phyloP scores from a whole-genome alignment of 2,113 vertebrate species.

The Cephalopholis sonnerati region DNA sequence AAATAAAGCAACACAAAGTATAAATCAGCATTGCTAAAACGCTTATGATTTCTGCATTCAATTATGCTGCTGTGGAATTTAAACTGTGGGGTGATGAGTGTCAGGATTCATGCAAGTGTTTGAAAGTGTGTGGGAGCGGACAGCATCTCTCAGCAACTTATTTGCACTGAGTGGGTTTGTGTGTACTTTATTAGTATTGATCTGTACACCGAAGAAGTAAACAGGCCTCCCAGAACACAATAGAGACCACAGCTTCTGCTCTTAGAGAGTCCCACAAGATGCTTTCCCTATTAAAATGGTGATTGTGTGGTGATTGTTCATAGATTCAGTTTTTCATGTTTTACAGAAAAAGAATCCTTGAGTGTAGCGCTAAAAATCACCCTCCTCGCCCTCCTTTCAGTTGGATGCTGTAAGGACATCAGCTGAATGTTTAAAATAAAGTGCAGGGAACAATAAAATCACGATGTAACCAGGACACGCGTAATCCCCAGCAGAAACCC shows the following conservation, averaged over 20 bases:
- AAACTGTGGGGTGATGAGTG: conserved; percentile 3
- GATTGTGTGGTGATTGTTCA: background rate
- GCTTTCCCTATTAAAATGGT: conserved; percentile 15
- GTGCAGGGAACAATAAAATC: background rate
- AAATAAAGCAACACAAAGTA: background rate
- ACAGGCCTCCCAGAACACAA: conserved; percentile 32
- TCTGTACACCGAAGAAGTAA: conserved; percentile 43
- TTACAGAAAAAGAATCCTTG: background rate
- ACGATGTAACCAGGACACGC: background rate
- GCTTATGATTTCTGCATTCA: background rate
- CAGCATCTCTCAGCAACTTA: conserved; percentile 58
- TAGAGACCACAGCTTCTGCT: conserved; percentile 31
- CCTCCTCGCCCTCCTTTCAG: too few relatives aligned
- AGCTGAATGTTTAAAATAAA: background rate
- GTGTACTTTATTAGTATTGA: conserved; percentile 71
- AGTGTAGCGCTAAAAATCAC: background rate
- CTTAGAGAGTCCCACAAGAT: conserved; percentile 4
- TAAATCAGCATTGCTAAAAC: background rate
- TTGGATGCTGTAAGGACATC: background rate
- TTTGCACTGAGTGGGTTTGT: conserved; percentile 47
- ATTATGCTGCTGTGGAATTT: conserved; percentile 2
- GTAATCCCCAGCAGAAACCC: conserved; percentile 10
- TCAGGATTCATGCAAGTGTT: background rate
- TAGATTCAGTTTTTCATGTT: background rate
- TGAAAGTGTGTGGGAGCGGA: conserved; percentile 39